Percentiles rank a stretch among this genome's conserved stretches.
These are phyloP conservation scores for Agrotis clavis DNA, from an alignment of 2,888 invertebrate species.

Conservation along the genomic window DNA sequence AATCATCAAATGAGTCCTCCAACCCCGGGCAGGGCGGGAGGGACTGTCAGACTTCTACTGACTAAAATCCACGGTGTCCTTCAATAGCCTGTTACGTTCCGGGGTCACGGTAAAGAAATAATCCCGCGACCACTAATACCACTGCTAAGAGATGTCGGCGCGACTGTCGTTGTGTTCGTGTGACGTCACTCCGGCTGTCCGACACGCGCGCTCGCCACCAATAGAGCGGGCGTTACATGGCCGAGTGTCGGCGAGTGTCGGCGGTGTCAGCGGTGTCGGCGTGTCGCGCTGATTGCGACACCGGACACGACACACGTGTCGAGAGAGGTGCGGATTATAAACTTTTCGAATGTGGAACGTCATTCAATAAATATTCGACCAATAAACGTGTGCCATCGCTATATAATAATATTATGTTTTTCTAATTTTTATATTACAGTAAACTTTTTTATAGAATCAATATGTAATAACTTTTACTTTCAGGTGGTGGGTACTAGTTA, in stretches of 20 bases:
- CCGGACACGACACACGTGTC: slow-evolving; percentile 16
- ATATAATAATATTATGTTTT: neutral
- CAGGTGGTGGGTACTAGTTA: too few species aligned
- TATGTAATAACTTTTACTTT: too few species aligned
- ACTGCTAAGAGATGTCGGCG: slow-evolving; percentile 9
- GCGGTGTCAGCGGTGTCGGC: slow-evolving; percentile 5
- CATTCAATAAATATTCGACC: too few species aligned
- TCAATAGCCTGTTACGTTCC: too few species aligned
- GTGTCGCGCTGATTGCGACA: slow-evolving; percentile 24
- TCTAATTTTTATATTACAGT: too few species aligned
- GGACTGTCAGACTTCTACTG: too few species aligned
- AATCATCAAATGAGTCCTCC: too few species aligned
- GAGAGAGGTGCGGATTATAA: neutral
- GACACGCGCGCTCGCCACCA: slow-evolving; percentile 12
- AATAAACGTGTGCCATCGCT: neutral
- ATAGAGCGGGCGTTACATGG: slow-evolving; percentile 33
- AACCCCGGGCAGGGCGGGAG: too few species aligned
- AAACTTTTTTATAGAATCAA: too few species aligned
- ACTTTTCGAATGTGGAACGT: neutral
- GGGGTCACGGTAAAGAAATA: too few species aligned
- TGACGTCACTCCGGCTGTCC: slow-evolving; percentile 42
- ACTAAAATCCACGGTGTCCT: too few species aligned
- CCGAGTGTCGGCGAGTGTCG: slow-evolving; percentile 28
- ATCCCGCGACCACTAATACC: too few species aligned
- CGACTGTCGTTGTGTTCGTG: neutral